Evolutionary conservation across 2,113 vertebrate species (phyloP).

Genomic region (Paratilapia polleni): DNA sequence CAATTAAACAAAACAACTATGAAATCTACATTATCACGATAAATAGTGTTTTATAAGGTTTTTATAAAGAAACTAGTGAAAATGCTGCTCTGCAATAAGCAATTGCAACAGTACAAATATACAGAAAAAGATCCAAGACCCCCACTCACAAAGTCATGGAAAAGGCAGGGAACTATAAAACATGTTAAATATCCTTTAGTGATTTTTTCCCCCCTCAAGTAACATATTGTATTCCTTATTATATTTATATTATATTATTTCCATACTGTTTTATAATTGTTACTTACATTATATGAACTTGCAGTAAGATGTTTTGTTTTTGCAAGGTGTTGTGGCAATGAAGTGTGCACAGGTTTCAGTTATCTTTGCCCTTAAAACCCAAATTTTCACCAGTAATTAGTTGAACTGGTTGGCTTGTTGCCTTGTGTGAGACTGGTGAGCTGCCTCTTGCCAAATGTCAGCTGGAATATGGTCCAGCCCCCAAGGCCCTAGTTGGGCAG

Average conservation of each 20-base stretch:
- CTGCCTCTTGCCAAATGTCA: constrained; percentile 2
- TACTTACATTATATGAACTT: neutral
- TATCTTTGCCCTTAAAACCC: neutral
- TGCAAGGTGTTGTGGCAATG: accelerated
- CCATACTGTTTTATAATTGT: neutral
- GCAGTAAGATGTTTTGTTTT: neutral
- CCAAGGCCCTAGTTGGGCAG: no score
- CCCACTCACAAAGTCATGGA: neutral
- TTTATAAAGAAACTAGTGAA: neutral
- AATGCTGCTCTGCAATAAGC: neutral
- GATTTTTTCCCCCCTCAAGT: no score
- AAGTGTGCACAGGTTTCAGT: neutral
- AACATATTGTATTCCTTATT: no score
- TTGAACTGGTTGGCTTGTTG: neutral
- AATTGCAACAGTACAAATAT: neutral
- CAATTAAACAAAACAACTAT: neutral
- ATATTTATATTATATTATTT: no score
- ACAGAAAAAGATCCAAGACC: neutral
- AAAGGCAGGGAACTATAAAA: neutral
- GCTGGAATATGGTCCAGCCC: neutral
- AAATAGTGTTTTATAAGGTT: neutral
- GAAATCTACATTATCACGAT: neutral
- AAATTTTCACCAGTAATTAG: neutral
- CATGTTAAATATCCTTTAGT: no score
- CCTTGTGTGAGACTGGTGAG: neutral